These are phyloP conservation scores for Lepidocyrtinus sp. DNA, from an alignment of 2,888 invertebrate genomes.

Conservation along the genomic window DNA sequence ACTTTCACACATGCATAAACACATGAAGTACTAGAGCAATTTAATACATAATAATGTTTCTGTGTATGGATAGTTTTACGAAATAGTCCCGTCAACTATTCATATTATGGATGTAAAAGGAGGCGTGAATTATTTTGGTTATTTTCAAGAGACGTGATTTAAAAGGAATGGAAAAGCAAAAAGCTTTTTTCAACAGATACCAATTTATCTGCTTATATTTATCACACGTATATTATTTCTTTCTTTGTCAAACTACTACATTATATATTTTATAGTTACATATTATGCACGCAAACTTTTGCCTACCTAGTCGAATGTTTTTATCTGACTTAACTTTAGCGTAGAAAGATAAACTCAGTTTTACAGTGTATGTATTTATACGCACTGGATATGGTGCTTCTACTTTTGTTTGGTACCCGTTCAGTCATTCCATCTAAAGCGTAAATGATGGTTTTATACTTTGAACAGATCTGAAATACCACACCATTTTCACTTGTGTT, in stretches of 20 bases:
- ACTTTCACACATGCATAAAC: slow-evolving; percentile 46
- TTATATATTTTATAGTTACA: too few relatives aligned
- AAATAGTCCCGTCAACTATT: slow-evolving; percentile 10
- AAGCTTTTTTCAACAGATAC: background rate
- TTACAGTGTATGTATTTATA: too few relatives aligned
- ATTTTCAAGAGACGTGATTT: background rate
- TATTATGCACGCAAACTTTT: too few relatives aligned
- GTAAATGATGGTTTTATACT: background rate
- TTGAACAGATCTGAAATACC: slow-evolving; percentile 8
- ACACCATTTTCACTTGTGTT: slow-evolving; percentile 3
- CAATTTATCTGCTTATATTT: slow-evolving; percentile 1
- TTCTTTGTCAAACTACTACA: too few relatives aligned
- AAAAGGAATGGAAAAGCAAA: background rate
- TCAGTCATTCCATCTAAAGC: background rate
- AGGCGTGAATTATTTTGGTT: slow-evolving; percentile 12
- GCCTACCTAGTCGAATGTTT: too few relatives aligned
- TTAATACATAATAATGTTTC: slow-evolving; percentile 23
- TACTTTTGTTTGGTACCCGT: background rate
- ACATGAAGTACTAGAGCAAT: slow-evolving; percentile 20
- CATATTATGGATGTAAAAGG: background rate
- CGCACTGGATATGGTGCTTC: too few relatives aligned
- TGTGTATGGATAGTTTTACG: slow-evolving; percentile 15
- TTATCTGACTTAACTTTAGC: too few relatives aligned
- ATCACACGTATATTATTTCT: too few relatives aligned
- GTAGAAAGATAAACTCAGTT: too few relatives aligned